Base-by-base conservation (phyloP, 2,888 invertebrate species). In the Polyommatus iphigenia region DNA sequence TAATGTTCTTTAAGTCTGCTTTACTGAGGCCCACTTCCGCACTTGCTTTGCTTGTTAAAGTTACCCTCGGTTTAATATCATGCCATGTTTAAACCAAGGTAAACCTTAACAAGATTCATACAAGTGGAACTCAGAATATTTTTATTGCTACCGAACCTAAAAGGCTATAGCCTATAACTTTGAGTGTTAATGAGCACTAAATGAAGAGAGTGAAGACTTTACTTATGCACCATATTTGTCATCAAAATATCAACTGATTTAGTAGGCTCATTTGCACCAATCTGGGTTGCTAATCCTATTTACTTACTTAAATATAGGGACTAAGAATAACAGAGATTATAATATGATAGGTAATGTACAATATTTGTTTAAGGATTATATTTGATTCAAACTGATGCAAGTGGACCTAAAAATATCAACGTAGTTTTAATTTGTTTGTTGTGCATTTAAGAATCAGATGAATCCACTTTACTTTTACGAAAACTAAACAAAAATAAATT, bases 391-490 rank as follows among this genome's bases (percentile, higher is more conserved):
- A 54, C 18, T 54, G 18, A 18, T 54, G 54, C 54, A 54, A 54
- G 54, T 54, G 18, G 54, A 54, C 54, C 54, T 54, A 15, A 18
- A 15, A 54, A 54, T 54, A 54, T 54, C 18, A 54, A 67, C 67
- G 29, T 67, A 54, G 67, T 67, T 29, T 67, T 6, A 24, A 67
- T 67, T 59, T 59, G 59, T 67, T 59, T 59, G 20, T 59, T 67
- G 29, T 67, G 18, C 15, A 67, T 67, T 67, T 10, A 24, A 13
- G 3, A 62, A 62, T 62, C 24, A 62, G 24, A 20, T 10, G 10
- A 13, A 5, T 8, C 8, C 20, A 59, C 57, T 20, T n/a, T 41
- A 41, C 41, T 41, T 41, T 10, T 62, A 62, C 24, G 24, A 24
- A 24, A 67, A 67, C 29, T 29, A 15, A 29, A 67, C 10, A 67